Percentiles rank a stretch among this genome's conserved stretches.
Conservation (phyloP, 2,797 vertebrate genomes). For the Kryptolebias ocellatus region DNA sequence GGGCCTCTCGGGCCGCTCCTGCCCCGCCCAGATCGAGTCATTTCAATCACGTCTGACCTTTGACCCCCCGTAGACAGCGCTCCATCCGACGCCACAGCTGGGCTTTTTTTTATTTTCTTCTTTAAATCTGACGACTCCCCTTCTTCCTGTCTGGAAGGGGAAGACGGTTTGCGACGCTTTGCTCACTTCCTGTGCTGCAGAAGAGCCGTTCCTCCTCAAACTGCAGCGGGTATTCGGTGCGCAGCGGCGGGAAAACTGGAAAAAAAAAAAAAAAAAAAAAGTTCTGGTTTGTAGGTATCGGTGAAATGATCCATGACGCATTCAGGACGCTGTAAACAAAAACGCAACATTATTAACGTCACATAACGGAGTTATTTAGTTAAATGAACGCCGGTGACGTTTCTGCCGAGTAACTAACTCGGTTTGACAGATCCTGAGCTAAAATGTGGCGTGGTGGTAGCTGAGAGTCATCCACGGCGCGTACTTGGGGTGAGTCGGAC, state of each 20-base stretch:
- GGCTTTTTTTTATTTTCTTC: too few species aligned
- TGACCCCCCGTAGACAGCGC: constrained; percentile 48
- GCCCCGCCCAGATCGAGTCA: constrained; percentile 23
- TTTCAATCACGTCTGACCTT: constrained; percentile 44
- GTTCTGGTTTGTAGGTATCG: background rate
- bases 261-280: constrained; percentile 3
- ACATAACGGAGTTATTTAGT: too few species aligned
- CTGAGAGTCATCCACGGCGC: too few species aligned
- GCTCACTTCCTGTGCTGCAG: constrained; percentile 42
- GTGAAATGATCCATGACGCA: too few species aligned
- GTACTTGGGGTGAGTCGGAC: too few species aligned
- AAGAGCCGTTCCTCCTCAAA: constrained; percentile 5
- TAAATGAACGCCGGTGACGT: too few species aligned
- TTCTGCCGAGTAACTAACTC: too few species aligned
- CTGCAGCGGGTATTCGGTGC: constrained; percentile 9
- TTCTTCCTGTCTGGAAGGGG: constrained; percentile 15
- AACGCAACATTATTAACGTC: too few species aligned
- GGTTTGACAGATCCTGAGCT: too few species aligned
- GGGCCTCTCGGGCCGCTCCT: constrained; percentile 17
- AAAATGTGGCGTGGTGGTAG: too few species aligned
- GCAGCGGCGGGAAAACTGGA: constrained; percentile 28
- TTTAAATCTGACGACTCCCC: background rate
- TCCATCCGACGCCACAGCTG: constrained; percentile 24
- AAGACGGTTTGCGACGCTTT: background rate
- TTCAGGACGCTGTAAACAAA: too few species aligned